Conservation (phyloP, 2,113 vertebrate genomes). For the Corvus hawaiiensis region DNA sequence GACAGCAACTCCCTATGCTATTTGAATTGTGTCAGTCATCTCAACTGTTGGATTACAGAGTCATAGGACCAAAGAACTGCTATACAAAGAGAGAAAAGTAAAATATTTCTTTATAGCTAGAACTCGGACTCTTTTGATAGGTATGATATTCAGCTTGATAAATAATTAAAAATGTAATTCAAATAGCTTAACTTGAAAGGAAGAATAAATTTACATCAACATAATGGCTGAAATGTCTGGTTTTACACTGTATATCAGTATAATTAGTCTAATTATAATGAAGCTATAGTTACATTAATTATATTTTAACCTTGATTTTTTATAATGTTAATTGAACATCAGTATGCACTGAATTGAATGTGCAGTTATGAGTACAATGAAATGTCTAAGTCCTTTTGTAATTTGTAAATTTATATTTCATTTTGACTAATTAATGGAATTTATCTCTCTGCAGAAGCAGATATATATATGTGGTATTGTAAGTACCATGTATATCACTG, state of each 20-base stretch:
- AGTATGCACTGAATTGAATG: slow-evolving; percentile 41
- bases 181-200: slow-evolving; percentile 57
- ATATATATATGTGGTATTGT: not conserved
- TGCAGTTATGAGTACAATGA: slow-evolving; percentile 53
- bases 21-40: not conserved
- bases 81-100: not conserved
- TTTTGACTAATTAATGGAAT: slow-evolving; percentile 32
- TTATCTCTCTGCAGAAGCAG: slow-evolving; percentile 13
- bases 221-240: slow-evolving; percentile 36
- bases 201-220: slow-evolving; percentile 57
- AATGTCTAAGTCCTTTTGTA: slow-evolving; percentile 38
- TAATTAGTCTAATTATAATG: slow-evolving; percentile 69
- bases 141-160: slow-evolving; percentile 45
- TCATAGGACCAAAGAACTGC: not conserved
- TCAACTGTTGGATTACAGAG: not conserved
- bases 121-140: slow-evolving; percentile 6
- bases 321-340: slow-evolving; percentile 55
- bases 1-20: not conserved
- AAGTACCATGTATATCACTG: not conserved
- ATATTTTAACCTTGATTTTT: slow-evolving; percentile 68
- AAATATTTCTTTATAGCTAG: not conserved
- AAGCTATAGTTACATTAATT: slow-evolving; percentile 62
- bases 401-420: slow-evolving; percentile 44
- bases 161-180: slow-evolving; percentile 65
- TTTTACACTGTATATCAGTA: slow-evolving; percentile 52